Conservation (phyloP, 2,888 invertebrate genomes). For the Caenorhabditis zanzibari region DNA sequence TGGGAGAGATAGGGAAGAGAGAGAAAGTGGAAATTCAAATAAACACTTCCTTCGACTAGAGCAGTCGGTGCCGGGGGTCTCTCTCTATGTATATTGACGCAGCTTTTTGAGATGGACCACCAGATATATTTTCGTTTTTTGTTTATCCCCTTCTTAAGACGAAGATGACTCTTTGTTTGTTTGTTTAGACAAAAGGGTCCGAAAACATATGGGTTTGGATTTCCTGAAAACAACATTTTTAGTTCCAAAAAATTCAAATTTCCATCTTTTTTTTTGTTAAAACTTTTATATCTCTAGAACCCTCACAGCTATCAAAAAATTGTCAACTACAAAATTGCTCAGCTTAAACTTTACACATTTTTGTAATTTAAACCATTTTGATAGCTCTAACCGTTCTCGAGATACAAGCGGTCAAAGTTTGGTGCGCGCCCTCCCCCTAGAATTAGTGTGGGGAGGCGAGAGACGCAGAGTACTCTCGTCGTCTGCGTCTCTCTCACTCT, state of each 20-base stretch:
- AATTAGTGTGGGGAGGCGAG: background rate
- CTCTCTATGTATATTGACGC: conserved; percentile 47
- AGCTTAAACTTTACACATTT: too few species aligned
- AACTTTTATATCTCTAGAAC: too few species aligned
- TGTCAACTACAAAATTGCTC: too few species aligned
- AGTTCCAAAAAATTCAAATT: too few species aligned
- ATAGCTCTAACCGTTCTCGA: too few species aligned
- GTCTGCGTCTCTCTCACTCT: background rate
- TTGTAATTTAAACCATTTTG: too few species aligned
- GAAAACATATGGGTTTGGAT: conserved; percentile 5
- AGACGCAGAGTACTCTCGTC: background rate
- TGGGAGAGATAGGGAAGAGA: too few species aligned
- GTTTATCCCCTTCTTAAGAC: conserved; percentile 32
- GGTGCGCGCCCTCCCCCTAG: too few species aligned
- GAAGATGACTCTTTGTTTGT: background rate
- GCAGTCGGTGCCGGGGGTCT: background rate
- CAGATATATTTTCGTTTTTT: conserved; percentile 48
- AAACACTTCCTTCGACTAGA: conserved; percentile 32
- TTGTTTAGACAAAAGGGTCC: background rate
- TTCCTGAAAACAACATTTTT: too few species aligned
- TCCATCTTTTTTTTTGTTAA: too few species aligned
- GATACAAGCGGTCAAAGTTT: too few species aligned
- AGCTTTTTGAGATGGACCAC: conserved; percentile 21
- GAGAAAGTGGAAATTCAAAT: conserved; percentile 28
- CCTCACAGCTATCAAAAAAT: too few species aligned